phyloP scores from a whole-genome alignment of 2,888 invertebrate genomes.

The Neuroscelio doddi region DNA sequence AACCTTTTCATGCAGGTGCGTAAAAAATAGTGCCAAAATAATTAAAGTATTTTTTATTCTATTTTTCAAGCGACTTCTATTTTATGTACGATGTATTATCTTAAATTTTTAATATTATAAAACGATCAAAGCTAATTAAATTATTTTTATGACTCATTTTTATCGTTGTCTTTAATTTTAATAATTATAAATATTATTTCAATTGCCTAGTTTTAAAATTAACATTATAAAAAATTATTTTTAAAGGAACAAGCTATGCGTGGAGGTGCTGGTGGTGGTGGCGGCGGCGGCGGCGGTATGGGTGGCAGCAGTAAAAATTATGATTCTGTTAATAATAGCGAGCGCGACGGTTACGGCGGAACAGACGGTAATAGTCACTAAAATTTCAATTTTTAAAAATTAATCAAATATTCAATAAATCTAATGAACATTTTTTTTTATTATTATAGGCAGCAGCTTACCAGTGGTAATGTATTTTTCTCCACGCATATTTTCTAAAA shows the following conservation, averaged over 20 bases:
- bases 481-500: constrained; percentile 29
- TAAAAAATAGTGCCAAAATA: too few relatives aligned
- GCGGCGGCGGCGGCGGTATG: constrained; percentile 50
- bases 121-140: too few relatives aligned
- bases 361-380: constrained; percentile 61
- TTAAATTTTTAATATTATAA: too few relatives aligned
- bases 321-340: constrained; percentile 64
- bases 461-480: constrained; percentile 71
- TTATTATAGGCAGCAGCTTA: constrained; percentile 66
- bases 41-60: too few relatives aligned
- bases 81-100: too few relatives aligned
- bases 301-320: constrained; percentile 62
- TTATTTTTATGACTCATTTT: too few relatives aligned
- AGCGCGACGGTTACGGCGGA: constrained; percentile 67
- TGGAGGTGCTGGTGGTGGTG: constrained; percentile 56
- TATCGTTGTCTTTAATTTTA: too few relatives aligned
- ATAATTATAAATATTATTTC: neutral
- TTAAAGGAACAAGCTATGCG: constrained; percentile 69
- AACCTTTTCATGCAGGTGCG: constrained; percentile 87
- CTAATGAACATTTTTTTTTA: constrained; percentile 35
- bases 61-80: too few relatives aligned
- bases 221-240: too few relatives aligned
- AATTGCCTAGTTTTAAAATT: neutral
- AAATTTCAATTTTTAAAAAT: constrained; percentile 6
- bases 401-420: constrained; percentile 6